Conservation (phyloP, 2,113 vertebrate species). For the Hylia prasina region DNA sequence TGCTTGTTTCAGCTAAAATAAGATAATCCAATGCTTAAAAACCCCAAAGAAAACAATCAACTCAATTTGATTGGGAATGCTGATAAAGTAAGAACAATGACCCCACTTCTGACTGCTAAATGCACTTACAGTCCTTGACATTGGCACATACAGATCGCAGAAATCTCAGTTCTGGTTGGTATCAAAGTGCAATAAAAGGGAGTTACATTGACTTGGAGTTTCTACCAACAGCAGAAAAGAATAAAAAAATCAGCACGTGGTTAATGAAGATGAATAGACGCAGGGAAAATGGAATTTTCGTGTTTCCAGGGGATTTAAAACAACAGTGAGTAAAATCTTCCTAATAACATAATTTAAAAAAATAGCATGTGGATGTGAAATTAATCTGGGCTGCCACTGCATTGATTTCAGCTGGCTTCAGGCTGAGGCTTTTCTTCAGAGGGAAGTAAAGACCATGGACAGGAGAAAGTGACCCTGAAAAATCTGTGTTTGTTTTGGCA, state of each 20-base stretch:
- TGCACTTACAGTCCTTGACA: not conserved
- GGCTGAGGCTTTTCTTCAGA: not conserved
- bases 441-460: not conserved
- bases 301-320: constrained; percentile 41
- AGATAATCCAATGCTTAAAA: not conserved
- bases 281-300: constrained; percentile 5
- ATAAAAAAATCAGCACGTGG: constrained; percentile 3
- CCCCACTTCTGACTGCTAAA: not conserved
- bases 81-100: not conserved
- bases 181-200: not conserved
- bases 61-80: not conserved
- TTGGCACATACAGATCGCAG: not conserved
- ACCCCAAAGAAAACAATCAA: not conserved
- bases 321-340: constrained; percentile 17
- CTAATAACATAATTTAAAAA: constrained; percentile 23
- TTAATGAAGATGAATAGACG: constrained; percentile 44
- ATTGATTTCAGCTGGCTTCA: not conserved
- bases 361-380: not conserved
- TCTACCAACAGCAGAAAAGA: not conserved
- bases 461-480: not conserved
- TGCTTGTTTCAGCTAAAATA: not conserved
- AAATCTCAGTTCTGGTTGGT: not conserved
- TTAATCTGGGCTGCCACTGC: constrained; percentile 5
- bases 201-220: not conserved
- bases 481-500: not conserved